Evolutionary conservation across 2,113 vertebrate genomes (phyloP).

Genomic region (Paralichthys olivaceus): DNA sequence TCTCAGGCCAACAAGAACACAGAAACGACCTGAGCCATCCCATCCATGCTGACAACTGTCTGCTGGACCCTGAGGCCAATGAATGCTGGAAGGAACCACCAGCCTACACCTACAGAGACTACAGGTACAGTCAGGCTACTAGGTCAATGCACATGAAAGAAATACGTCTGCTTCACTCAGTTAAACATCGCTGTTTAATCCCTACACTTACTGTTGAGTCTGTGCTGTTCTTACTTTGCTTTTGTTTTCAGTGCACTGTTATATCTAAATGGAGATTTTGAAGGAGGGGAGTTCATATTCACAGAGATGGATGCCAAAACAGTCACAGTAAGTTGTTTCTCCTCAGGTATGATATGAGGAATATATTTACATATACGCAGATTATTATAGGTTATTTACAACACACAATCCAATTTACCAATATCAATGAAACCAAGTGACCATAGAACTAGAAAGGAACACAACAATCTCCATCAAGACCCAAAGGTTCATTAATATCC

Average conservation of each 20-base stretch:
- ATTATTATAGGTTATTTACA: no score
- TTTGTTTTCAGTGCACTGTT: slow-evolving; percentile 87
- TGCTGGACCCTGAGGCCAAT: slow-evolving; percentile 93
- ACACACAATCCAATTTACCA: no score
- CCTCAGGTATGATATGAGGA: not conserved
- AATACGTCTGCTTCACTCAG: not conserved
- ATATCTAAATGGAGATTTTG: slow-evolving; percentile 96
- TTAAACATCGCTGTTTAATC: not conserved
- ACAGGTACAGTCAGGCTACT: slow-evolving; percentile 81
- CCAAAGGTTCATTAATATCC: no score
- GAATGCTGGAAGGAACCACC: slow-evolving; percentile 98
- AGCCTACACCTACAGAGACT: slow-evolving; percentile 95
- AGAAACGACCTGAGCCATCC: slow-evolving; percentile 97
- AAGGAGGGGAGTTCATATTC: slow-evolving; percentile 98
- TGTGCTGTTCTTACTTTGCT: not conserved
- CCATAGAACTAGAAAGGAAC: no score
- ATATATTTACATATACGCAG: no score
- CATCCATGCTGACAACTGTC: slow-evolving; percentile 98
- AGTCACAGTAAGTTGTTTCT: slow-evolving; percentile 86
- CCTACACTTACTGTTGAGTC: not conserved
- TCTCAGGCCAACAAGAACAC: slow-evolving; percentile 92
- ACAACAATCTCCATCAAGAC: no score
- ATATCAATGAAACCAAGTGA: no score
- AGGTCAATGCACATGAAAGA: not conserved
- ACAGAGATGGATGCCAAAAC: slow-evolving; percentile 98